Evolutionary conservation across 2,888 invertebrate species (phyloP).

Genomic region (Panorpa germanica): DNA sequence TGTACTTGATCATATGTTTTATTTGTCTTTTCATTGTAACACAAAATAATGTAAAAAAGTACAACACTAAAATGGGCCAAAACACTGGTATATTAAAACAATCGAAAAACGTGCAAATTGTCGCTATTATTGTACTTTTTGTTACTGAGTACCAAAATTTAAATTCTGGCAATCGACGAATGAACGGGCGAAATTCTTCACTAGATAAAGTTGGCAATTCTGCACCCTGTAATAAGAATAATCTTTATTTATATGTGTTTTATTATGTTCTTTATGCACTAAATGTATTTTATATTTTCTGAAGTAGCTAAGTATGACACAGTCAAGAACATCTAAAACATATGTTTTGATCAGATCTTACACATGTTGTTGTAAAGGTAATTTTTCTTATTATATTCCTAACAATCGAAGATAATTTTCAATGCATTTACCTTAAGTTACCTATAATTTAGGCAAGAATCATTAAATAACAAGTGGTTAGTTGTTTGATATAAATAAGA

Average conservation of each 20-base stretch:
- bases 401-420: too few relatives aligned
- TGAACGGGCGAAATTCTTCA: slow-evolving; percentile 98
- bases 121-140: slow-evolving; percentile 79
- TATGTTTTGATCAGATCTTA: slow-evolving; percentile 6
- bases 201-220: slow-evolving; percentile 85
- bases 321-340: too few relatives aligned
- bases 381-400: too few relatives aligned
- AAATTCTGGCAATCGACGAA: slow-evolving; percentile 91
- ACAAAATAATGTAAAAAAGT: slow-evolving; percentile 94
- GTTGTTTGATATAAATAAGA: too few relatives aligned
- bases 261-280: too few relatives aligned
- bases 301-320: too few relatives aligned
- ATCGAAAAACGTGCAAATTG: slow-evolving; percentile 90
- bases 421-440: too few relatives aligned
- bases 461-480: too few relatives aligned
- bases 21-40: slow-evolving; percentile 99
- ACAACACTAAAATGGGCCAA: slow-evolving; percentile 99
- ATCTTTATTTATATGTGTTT: slow-evolving; percentile 44
- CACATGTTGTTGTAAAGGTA: too few relatives aligned
- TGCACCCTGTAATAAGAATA: slow-evolving; percentile 73
- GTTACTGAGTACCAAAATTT: slow-evolving; percentile 98
- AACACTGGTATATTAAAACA: slow-evolving; percentile 98
- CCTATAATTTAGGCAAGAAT: too few relatives aligned
- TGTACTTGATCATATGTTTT: slow-evolving; percentile 99
- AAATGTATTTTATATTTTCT: too few relatives aligned